Evolutionary conservation across 2,797 vertebrate species (phyloP).

Genomic region (Phoxinus dragarum): DNA sequence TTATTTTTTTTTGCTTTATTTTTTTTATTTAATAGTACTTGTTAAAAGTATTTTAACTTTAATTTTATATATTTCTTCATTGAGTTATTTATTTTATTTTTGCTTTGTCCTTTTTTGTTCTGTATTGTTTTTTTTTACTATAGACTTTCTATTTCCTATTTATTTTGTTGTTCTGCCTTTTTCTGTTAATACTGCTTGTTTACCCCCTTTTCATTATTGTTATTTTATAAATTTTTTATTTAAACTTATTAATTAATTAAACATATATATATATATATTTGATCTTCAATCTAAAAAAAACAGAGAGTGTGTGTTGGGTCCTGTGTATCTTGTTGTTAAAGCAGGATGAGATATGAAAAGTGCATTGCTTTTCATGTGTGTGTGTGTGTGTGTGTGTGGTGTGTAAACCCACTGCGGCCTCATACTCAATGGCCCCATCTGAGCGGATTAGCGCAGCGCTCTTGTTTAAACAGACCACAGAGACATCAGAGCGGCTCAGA

Average conservation of each 20-base stretch:
- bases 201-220: background rate
- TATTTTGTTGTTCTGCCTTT: background rate
- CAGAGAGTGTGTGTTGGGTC: background rate
- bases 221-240: background rate
- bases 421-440: conserved; percentile 67
- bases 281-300: background rate
- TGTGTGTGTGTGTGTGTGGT: background rate
- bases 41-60: background rate
- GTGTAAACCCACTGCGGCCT: conserved; percentile 5
- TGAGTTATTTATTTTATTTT: background rate
- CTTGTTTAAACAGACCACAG: conserved; percentile 71
- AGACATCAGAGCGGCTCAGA: conserved; percentile 61
- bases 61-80: background rate
- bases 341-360: background rate
- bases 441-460: conserved; percentile 67
- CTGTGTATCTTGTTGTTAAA: background rate
- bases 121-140: background rate
- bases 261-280: background rate
- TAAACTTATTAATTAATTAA: background rate
- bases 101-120: background rate
- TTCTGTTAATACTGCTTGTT: background rate
- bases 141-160: background rate
- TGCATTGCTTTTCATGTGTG: background rate
- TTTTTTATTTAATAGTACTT: background rate
- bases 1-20: background rate